These are phyloP conservation scores for Parazoanthus atlanticus DNA, from an alignment of 92 coral and sea anemone species.

Conservation along the genomic window DNA sequence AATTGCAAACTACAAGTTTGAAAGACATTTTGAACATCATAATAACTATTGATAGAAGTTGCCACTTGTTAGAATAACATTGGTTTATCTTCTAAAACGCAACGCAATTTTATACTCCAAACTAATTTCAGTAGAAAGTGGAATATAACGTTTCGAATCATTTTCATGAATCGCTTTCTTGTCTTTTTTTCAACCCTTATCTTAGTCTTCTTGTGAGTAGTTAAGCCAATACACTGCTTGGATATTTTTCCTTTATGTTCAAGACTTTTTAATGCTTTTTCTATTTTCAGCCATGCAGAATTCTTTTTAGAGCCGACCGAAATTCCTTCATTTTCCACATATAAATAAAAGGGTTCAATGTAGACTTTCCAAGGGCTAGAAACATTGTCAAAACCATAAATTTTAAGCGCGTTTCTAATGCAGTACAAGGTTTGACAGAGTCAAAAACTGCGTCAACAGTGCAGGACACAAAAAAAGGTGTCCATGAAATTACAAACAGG, in stretches of 20 bases:
- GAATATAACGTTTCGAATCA: not conserved
- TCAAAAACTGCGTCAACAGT: conserved; percentile 16
- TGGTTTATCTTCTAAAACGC: not conserved
- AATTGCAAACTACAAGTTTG: no score
- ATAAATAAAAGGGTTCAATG: conserved; percentile 17
- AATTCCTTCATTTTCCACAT: conserved; percentile 20
- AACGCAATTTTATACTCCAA: no score
- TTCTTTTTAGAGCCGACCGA: not conserved
- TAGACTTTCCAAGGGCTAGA: conserved; percentile 6
- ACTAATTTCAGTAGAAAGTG: not conserved
- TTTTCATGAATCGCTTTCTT: no score
- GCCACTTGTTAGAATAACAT: not conserved
- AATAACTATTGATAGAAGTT: not conserved
- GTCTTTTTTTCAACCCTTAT: not conserved
- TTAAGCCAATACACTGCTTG: not conserved
- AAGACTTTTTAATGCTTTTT: not conserved
- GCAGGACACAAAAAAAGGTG: not conserved
- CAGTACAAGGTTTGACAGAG: conserved; percentile 22
- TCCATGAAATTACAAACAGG: conserved; percentile 9
- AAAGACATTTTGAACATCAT: no score
- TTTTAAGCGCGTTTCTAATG: conserved; percentile 3
- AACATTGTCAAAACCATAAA: not conserved
- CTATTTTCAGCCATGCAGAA: not conserved
- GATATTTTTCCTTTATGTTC: not conserved
- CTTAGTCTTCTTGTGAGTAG: not conserved